A percentile compares a stretch with the other conserved stretches of the same genome.
These are phyloP conservation scores for Chelidonichthys spinosus DNA, from an alignment of 2,797 vertebrate species.

Conservation along the genomic window DNA sequence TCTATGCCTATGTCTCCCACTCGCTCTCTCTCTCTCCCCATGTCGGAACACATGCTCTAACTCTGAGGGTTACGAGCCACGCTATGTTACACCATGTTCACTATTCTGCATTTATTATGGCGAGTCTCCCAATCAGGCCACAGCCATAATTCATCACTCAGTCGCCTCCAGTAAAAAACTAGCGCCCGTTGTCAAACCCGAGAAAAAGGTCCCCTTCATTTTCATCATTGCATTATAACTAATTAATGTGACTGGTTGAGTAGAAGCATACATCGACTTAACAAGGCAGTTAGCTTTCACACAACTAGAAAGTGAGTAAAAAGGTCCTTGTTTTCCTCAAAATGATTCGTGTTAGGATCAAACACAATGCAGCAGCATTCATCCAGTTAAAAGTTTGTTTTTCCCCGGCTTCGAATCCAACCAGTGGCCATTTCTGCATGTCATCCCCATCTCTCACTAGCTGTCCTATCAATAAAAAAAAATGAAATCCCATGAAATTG, in stretches of 20 bases:
- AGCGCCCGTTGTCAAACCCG: constrained; percentile 6
- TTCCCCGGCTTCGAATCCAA: too few relatives aligned
- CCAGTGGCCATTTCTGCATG: too few relatives aligned
- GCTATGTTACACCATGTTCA: constrained; percentile 53
- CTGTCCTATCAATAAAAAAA: too few relatives aligned
- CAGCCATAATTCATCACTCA: constrained; percentile 29
- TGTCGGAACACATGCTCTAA: constrained; percentile 71
- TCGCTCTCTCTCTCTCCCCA: constrained; percentile 18
- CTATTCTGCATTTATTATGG: constrained; percentile 50
- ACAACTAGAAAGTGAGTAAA: constrained; percentile 26
- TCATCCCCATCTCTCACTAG: too few relatives aligned
- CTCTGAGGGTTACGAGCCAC: constrained; percentile 50
- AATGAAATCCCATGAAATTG: neutral
- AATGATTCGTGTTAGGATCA: constrained; percentile 20
- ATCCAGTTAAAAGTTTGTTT: neutral
- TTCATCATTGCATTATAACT: neutral
- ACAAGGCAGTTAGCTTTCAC: constrained; percentile 20
- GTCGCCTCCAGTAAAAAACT: constrained; percentile 23
- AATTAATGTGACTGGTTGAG: constrained; percentile 15
- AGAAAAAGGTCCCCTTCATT: neutral
- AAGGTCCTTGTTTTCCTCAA: constrained; percentile 15
- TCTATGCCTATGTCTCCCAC: constrained; percentile 44
- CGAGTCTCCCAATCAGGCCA: constrained; percentile 29
- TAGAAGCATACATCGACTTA: neutral
- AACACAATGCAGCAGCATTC: constrained; percentile 19